phyloP scores from a whole-genome alignment of 64 coral and sea anemone genomes.

The Montipora sp. region DNA sequence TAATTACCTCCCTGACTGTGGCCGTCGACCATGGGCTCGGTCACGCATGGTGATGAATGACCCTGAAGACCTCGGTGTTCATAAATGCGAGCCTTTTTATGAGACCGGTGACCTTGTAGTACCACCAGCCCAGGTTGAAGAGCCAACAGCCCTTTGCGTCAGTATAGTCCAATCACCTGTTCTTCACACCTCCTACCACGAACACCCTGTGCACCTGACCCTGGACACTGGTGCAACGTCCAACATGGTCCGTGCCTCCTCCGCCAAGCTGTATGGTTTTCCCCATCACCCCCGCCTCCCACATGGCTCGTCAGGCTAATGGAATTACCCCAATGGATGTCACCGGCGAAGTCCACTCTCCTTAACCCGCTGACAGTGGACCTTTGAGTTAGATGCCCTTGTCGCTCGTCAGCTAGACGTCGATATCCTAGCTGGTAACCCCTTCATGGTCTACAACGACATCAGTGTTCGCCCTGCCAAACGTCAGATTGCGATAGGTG shows the following conservation, averaged over 20 bases:
- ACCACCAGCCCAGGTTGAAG: neutral
- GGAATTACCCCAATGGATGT: conserved; percentile 45
- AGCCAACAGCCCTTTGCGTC: neutral
- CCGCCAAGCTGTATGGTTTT: neutral
- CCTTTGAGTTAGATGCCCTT: conserved; percentile 36
- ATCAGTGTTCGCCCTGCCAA: conserved; percentile 25
- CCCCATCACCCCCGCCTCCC: conserved; percentile 2
- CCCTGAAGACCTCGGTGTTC: too few species aligned
- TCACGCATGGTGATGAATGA: too few species aligned
- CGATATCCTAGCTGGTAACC: conserved; percentile 54
- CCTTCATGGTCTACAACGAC: conserved; percentile 27
- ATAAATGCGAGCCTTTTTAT: neutral
- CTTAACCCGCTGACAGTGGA: neutral
- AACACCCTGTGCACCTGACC: conserved; percentile 13
- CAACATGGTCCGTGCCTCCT: neutral
- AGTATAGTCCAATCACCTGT: conserved; percentile 9
- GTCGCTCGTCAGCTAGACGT: neutral
- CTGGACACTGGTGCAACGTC: neutral
- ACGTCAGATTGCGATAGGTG: conserved; percentile 38
- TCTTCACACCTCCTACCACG: conserved; percentile 10
- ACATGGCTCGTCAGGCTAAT: conserved; percentile 32
- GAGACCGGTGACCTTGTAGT: neutral
- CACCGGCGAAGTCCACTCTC: conserved; percentile 3
- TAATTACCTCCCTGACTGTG: too few species aligned
- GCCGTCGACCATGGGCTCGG: too few species aligned